These are phyloP conservation scores for Amblyraja radiata DNA, from an alignment of 2,797 vertebrate species.

Conservation along the genomic window DNA sequence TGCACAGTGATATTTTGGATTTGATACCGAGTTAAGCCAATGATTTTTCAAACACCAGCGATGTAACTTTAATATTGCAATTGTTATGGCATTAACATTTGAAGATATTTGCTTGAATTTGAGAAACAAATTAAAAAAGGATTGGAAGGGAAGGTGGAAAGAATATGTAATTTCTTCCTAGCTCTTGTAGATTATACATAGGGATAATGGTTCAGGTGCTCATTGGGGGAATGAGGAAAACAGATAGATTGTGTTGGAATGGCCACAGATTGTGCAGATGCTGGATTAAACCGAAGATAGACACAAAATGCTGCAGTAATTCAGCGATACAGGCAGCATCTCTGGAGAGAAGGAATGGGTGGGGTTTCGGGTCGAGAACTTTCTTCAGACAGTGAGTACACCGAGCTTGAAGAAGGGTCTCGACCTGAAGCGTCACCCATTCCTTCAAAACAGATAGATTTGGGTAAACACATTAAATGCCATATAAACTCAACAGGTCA, in stretches of 20 bases:
- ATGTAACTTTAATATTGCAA: neutral
- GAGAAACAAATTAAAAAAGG: neutral
- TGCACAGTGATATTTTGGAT: neutral
- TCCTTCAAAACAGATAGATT: neutral
- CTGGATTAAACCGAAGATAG: too few species aligned
- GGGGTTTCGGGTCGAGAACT: too few species aligned
- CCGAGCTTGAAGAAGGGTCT: too few species aligned
- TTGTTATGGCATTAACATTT: neutral
- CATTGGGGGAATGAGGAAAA: neutral
- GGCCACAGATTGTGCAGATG: too few species aligned
- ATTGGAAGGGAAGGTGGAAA: neutral
- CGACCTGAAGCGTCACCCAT: too few species aligned
- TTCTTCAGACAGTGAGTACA: too few species aligned
- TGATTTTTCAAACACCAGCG: neutral
- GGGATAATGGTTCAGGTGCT: neutral
- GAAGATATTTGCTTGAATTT: slow-evolving; percentile 16
- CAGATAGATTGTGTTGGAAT: too few species aligned
- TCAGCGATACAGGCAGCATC: too few species aligned
- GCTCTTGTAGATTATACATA: neutral
- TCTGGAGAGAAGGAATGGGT: too few species aligned
- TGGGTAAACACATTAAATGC: too few species aligned
- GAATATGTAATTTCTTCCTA: neutral
- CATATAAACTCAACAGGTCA: too few species aligned
- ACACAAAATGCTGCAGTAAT: too few species aligned
- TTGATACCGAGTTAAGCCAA: neutral